Evolutionary conservation across 2,888 invertebrate genomes (phyloP).

Genomic region (Andrena bucephala): DNA sequence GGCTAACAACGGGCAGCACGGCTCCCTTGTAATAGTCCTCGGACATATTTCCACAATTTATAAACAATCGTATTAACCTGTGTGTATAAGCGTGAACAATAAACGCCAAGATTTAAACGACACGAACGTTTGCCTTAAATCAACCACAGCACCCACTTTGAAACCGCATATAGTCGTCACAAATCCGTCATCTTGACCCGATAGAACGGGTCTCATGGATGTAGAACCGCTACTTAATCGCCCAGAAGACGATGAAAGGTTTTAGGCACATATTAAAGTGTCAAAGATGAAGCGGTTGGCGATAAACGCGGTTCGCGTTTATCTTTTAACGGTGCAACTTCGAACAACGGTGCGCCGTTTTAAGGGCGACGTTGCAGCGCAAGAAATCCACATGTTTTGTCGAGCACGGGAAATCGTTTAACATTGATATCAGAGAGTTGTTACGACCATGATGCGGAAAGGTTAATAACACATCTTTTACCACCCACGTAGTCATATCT

Average conservation of each 20-base stretch:
- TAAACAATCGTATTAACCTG: background rate
- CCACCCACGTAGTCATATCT: too few relatives aligned
- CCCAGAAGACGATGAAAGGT: background rate
- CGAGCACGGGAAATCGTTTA: too few relatives aligned
- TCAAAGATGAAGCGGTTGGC: background rate
- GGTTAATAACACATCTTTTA: too few relatives aligned
- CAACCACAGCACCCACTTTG: background rate
- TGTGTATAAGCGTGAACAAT: background rate
- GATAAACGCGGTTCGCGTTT: slow-evolving; percentile 8
- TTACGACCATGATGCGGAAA: too few relatives aligned
- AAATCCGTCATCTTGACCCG: background rate
- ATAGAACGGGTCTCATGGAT: background rate
- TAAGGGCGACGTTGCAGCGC: background rate
- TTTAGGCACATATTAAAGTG: background rate
- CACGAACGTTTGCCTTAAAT: background rate
- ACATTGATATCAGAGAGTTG: too few relatives aligned
- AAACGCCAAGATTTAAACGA: background rate
- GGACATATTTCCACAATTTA: background rate
- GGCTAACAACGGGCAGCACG: background rate
- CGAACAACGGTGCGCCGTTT: background rate
- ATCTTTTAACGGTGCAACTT: background rate
- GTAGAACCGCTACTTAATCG: background rate
- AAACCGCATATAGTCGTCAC: background rate
- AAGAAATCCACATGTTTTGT: too few relatives aligned
- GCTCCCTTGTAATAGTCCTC: background rate